phyloP scores from a whole-genome alignment of 2,113 vertebrate species.

The Uria lomvia region DNA sequence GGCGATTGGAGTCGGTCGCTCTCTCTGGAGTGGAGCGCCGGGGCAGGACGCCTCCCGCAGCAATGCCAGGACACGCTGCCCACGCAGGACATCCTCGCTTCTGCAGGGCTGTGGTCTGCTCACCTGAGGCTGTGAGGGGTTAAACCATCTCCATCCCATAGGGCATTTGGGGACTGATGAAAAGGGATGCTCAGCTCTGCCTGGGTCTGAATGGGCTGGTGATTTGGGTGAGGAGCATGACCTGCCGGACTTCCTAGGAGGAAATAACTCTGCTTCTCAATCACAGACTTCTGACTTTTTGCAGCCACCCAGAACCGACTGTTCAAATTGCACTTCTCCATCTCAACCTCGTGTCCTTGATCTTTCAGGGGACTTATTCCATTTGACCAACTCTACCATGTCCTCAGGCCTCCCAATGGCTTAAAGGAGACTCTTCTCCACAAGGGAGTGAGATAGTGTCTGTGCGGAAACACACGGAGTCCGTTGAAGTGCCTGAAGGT shows the following conservation, averaged over 20 bases:
- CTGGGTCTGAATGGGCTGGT: background rate
- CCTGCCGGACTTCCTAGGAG: background rate
- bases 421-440: background rate
- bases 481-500: background rate
- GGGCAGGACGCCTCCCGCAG: background rate
- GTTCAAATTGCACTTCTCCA: background rate
- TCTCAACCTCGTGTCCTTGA: background rate
- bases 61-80: background rate
- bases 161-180: background rate
- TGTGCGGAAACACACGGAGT: background rate
- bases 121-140: background rate
- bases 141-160: constrained; percentile 1
- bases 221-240: background rate
- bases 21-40: constrained; percentile 10
- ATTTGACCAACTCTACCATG: background rate
- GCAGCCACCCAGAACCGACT: background rate
- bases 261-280: background rate
- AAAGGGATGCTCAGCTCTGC: background rate
- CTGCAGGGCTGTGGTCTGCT: background rate
- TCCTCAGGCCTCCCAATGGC: background rate
- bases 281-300: background rate
- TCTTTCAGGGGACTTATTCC: background rate
- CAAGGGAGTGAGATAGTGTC: background rate
- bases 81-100: background rate
- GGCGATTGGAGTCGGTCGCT: background rate